A percentile compares a stretch with the other conserved stretches of the same genome.
These are phyloP conservation scores for Drosophila willistoni DNA, from an alignment of 1,140 invertebrate genomes.

Conservation along the genomic window DNA sequence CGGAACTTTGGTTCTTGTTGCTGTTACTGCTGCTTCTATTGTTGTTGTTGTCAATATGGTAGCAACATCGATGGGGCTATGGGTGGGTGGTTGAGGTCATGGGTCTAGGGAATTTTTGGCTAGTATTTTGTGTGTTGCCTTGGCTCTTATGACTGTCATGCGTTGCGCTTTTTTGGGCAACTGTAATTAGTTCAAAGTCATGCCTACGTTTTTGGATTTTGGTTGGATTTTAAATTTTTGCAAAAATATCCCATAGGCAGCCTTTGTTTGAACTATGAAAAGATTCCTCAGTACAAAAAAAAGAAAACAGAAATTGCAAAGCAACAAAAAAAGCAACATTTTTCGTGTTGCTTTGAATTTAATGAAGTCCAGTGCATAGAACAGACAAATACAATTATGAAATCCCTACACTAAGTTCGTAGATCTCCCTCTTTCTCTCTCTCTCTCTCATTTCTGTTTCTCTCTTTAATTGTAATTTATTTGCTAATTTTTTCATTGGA, in stretches of 20 bases:
- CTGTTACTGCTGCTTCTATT: conserved; percentile 14
- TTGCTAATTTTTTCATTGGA: no score
- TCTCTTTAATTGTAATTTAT: no score
- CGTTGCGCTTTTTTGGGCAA: conserved; percentile 29
- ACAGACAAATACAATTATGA: no score
- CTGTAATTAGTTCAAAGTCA: conserved; percentile 54
- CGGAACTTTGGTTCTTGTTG: conserved; percentile 40
- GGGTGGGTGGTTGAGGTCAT: conserved; percentile 11
- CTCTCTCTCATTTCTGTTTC: no score
- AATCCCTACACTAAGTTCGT: no score
- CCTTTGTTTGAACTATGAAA: neutral
- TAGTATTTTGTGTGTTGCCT: conserved; percentile 8
- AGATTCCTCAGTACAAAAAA: neutral
- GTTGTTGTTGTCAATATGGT: conserved; percentile 55
- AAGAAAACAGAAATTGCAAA: neutral
- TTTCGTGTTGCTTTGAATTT: no score
- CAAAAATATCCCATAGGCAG: neutral
- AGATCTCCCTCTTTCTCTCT: no score
- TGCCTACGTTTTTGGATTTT: conserved; percentile 30
- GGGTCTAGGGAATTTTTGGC: conserved; percentile 28
- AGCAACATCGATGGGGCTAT: conserved; percentile 16
- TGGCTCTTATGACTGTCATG: conserved; percentile 17
- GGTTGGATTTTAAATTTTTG: conserved; percentile 13
- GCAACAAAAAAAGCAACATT: neutral
- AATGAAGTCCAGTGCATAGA: no score